Base-by-base conservation (phyloP, 2,797 vertebrate genomes). In the Artibeus lituratus region DNA sequence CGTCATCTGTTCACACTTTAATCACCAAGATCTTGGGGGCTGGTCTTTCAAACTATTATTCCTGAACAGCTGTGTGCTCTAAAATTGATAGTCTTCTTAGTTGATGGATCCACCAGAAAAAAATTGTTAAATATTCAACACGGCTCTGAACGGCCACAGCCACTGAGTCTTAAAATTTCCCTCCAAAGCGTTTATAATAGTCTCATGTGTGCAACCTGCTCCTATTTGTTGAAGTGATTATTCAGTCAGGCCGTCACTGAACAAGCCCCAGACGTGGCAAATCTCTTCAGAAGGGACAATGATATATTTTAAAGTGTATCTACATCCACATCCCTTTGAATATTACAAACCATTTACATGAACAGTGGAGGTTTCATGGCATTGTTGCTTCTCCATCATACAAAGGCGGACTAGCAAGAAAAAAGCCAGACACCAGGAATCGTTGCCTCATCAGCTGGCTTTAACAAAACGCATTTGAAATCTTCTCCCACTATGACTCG, bases 1-100 rank as follows among this genome's bases (percentile, higher is more conserved):
- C 4, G 1, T 95, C 94, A 88, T 96, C 95, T 96, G 87, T 87
- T 95, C 94, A 88, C 32, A 85, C 51, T 88, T 86, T 90, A 78
- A 94, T 96, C 96, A 57, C 81, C 39, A 21, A 72, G 73, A 83
- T 95, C 95, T 85, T 94, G 26, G 87, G 62, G 85, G 92, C 70
- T 73, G 57, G 76, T 62, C 84, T 95, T 95, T 94, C 82, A 92
- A 87, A 94, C 85, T 21, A 82, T 90, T 85, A 88, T 82, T 95
- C 76, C 65, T 32, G 32, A 95, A 80, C 51, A 82, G 78, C 78
- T 92, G 93, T 47, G 51, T 32, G 82, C 94, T 92, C 70, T 90
- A 84, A 91, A 96, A 84, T 22, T 80, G 78, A 95, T 51, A 76
- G 90, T 89, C 85, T 80, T 86, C 90, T 80, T 86, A 72, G 92